Base-by-base conservation (phyloP, 2,113 vertebrate genomes). In the Coturnix japonica region DNA sequence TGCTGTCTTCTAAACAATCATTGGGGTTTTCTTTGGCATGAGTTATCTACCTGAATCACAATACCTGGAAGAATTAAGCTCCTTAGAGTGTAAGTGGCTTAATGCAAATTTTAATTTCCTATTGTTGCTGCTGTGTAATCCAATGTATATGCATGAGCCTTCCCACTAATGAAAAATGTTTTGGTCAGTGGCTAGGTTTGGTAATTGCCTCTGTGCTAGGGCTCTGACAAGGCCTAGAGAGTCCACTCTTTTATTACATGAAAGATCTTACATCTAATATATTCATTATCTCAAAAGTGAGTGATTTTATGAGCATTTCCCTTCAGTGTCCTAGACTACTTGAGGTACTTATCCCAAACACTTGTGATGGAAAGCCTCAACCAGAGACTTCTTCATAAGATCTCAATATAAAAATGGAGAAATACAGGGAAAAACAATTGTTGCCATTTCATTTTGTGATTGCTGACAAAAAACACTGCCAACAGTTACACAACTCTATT, bases 91-190 rank as follows among this genome's bases (percentile, higher is more conserved):
- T n/a, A 74, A 75, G 25, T 49, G 78, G 8, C n/a, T 87, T 54
- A 87, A 72, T 13, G 28, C 16, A 79, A 72, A 81, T 84, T 72
- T 54, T 59, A 16, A 60, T 83, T 87, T 90, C 77, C 46, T 92
- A 25, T 41, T 66, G 60, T 71, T 79, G 43, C 47, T 64, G 26
- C 70, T 64, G n/a, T 60, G 21, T n/a, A 87, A 61, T 65, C 57
- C 35, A 70, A 9, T 39, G 13, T 25, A n/a, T 7, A 30, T 26
- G 31, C 31, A 63, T 11, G 31, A 86, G 35, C 41, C 31, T 77
- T 77, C 41, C 54, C 11, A 18, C 19, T 51, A 84, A 77, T 5
- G 31, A 74, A 71, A 23, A 70, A 26, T 56, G 25, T 22, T 71
- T 47, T 88, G 69, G 74, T 41, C n/a, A 78, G 0, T 37, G 46